Evolutionary conservation across 2,113 vertebrate genomes (phyloP), one percentile per base, ranked within the genome.

Genomic region (Sinocyclocheilus grahami): DNA sequence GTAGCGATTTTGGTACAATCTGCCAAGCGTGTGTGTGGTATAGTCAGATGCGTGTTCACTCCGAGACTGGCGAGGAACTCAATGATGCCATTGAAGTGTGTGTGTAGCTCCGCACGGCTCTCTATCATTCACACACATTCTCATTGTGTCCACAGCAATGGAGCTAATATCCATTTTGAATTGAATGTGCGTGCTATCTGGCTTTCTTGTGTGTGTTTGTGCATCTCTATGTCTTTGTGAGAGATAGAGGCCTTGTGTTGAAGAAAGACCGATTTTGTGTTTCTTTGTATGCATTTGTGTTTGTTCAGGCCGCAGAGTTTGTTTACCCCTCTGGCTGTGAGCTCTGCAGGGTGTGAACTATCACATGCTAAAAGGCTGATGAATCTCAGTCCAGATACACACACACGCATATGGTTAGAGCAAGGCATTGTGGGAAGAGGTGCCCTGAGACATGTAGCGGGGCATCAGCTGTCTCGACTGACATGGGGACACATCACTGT

Each of bases 291-390:
- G 82, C 33, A 60, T 72, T 81, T 69, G 7, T 85, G 77, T 82
- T 42, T 82, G 85, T 53, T n/a, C 51, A 30, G 69, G 69, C 82
- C 82, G 75, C 78, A 67, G 71, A 76, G 65, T 90, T 48, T 94
- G 92, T 93, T 92, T 94, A 92, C 90, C 90, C 92, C 91, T 93
- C 90, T 90, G 90, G 93, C 93, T 88, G 91, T 86, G 86, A 20
- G 51, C 11, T 87, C 85, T 65, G 75, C 67, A 55, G 60, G 74
- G 89, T 90, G 90, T 90, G 85, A 90, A 88, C 83, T 90, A 91
- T 93, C 87, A 91, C 93, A 92, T 92, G 88, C 63, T 78, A 74
- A 14, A 78, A 72, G 75, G 63, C 63, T 84, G 85, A 88, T 84
- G 79, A 83, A 83, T 76, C n/a, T 78, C n/a, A 58, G 27, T 53